These are phyloP conservation scores for Martes martes DNA, from an alignment of 2,113 vertebrate genomes.

Conservation along the genomic window DNA sequence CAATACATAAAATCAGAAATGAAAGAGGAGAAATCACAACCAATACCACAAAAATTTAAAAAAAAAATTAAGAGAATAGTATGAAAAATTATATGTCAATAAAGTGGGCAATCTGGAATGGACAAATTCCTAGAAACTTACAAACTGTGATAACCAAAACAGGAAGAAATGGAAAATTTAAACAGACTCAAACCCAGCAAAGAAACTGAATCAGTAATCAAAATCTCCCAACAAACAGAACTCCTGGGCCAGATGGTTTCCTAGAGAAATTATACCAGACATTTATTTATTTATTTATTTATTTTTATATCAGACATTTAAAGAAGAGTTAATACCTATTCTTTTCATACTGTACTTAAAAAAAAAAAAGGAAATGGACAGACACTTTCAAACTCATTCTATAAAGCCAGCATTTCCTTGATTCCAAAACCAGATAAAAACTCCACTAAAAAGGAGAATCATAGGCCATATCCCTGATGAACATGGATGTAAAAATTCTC, in stretches of 20 bases:
- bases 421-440: neutral
- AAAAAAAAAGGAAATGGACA: neutral
- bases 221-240: neutral
- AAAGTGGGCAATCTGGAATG: neutral
- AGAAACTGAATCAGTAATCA: neutral
- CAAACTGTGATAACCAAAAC: neutral
- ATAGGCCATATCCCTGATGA: neutral
- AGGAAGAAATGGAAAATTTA: neutral
- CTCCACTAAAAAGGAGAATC: neutral
- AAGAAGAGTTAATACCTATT: neutral
- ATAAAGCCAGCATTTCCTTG: neutral
- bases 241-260: neutral
- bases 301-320: neutral
- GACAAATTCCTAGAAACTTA: neutral
- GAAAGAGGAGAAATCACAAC: neutral
- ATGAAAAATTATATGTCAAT: neutral
- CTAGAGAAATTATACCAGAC: neutral
- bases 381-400: neutral
- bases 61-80: neutral
- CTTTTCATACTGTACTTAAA: neutral
- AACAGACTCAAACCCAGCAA: neutral
- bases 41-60: neutral
- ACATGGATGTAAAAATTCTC: neutral
- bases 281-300: neutral
- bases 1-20: neutral